Base-by-base conservation (phyloP, 2,797 vertebrate species). In the Halcyon chelicuti region DNA sequence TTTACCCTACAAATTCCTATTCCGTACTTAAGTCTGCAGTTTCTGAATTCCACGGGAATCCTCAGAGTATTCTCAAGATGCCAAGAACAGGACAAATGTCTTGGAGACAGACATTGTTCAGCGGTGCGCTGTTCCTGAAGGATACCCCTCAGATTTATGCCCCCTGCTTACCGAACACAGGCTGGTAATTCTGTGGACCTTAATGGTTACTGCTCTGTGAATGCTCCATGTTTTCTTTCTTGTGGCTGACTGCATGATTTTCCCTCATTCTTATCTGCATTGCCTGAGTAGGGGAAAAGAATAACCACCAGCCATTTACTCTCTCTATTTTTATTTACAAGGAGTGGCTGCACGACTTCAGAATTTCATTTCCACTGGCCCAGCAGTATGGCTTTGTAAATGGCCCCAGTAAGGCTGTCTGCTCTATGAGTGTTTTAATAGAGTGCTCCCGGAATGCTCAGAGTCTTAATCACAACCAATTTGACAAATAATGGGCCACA, bases 401-500 rank as follows among this genome's bases (percentile, higher is more conserved):
- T n/a, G 70, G 78, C 66, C 73, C 88, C 62, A 70, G 49, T 71
- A 89, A 95, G 77, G 72, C 65, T 93, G 67, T 66, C 73, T 92
- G 75, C 23, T 96, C 92, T 81, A 39, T 51, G n/a, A 94, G 95
- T 82, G 90, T 90, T 96, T 94, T 90, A 95, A 94, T 29, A 87
- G 84, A 96, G 81, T 84, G 80, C 73, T 96, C 91, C 80, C 4
- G 23, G 83, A 96, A 95, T 39, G 68, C 67, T 94, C 40, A 25
- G 57, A 82, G 68, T 86, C 93, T 96, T 95, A 95, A 95, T 95
- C 92, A 91, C 91, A 95, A 83, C 60, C 74, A 93, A 77, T 76
- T 46, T 81, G 86, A 96, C 90, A 95, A 96, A 91, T 94, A 96
- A 95, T 37, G 10, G 67, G 66, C 42, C 75, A 79, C 55, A 20